Evolutionary conservation across 2,888 invertebrate species (phyloP).

Genomic region (Esperia sulphurella): DNA sequence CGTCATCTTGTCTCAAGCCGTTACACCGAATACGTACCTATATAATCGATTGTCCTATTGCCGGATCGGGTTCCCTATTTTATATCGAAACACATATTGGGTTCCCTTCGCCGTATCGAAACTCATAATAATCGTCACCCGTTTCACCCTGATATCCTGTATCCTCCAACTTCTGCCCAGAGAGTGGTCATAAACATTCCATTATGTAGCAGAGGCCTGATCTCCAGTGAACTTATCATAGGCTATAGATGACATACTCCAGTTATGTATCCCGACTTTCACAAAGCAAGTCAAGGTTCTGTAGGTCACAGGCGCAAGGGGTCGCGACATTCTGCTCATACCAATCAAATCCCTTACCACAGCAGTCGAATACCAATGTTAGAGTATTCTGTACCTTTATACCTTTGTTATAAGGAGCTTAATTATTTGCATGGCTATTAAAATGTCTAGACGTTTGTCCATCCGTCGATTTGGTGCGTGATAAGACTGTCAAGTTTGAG

Average conservation of each 20-base stretch:
- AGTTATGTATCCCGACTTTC: constrained; percentile 54
- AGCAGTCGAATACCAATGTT: constrained; percentile 14
- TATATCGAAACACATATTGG: too few species aligned
- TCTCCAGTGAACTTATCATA: too few species aligned
- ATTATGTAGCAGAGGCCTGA: too few species aligned
- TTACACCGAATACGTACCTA: too few species aligned
- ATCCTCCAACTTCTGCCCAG: too few species aligned
- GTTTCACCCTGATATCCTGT: too few species aligned
- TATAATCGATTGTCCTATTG: too few species aligned
- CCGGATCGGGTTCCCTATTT: too few species aligned
- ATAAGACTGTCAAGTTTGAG: constrained; percentile 37
- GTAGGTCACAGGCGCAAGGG: constrained; percentile 64
- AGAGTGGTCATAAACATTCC: too few species aligned
- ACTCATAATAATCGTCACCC: too few species aligned
- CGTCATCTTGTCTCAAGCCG: too few species aligned
- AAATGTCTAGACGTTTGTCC: constrained; percentile 3
- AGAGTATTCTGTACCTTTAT: background rate
- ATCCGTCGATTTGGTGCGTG: constrained; percentile 44
- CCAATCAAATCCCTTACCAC: constrained; percentile 43
- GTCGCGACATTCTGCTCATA: constrained; percentile 55
- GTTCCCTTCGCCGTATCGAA: too few species aligned
- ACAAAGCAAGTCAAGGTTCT: constrained; percentile 59
- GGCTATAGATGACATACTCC: background rate
- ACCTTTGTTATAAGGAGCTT: background rate
- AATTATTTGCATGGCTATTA: background rate